These are phyloP conservation scores for Drosophila repleta DNA, from an alignment of 1,140 invertebrate species.

Conservation along the genomic window DNA sequence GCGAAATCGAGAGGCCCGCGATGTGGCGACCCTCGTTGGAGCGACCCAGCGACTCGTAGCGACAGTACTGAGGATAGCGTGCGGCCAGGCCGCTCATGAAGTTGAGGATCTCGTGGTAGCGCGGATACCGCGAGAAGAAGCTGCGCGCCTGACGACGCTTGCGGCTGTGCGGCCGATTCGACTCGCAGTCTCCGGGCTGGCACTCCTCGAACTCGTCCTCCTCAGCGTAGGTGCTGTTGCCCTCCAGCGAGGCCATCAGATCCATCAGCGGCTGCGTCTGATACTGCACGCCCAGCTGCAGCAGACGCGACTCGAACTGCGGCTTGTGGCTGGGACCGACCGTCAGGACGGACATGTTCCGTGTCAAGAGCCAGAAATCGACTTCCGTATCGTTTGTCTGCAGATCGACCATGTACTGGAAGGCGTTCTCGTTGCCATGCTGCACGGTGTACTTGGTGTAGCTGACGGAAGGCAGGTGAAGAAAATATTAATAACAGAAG, in stretches of 20 bases:
- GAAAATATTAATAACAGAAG: background rate
- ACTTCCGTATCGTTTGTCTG: conserved; percentile 62
- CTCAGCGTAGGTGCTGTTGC: conserved; percentile 59
- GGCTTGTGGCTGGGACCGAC: conserved; percentile 54
- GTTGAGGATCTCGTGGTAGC: conserved; percentile 73
- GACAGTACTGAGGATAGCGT: conserved; percentile 75
- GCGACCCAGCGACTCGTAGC: conserved; percentile 77
- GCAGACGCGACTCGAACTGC: conserved; percentile 60
- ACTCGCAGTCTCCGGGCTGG: conserved; percentile 55
- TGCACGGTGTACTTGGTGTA: conserved; percentile 73
- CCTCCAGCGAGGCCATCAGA: conserved; percentile 60
- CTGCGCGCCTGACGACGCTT: conserved; percentile 71
- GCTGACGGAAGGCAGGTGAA: conserved; percentile 15
- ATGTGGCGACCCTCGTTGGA: conserved; percentile 83
- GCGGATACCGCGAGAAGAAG: conserved; percentile 74
- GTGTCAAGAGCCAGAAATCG: conserved; percentile 71
- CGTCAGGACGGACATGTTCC: conserved; percentile 68
- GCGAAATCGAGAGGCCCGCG: conserved; percentile 78
- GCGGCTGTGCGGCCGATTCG: conserved; percentile 52
- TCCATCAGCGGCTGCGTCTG: conserved; percentile 69
- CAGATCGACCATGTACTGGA: conserved; percentile 69
- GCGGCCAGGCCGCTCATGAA: conserved; percentile 74
- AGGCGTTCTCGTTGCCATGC: conserved; percentile 59
- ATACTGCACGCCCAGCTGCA: conserved; percentile 54
- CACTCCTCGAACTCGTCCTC: conserved; percentile 53